These are phyloP conservation scores for Cristatella mucedo DNA, from an alignment of 2,888 invertebrate species.

Conservation along the genomic window DNA sequence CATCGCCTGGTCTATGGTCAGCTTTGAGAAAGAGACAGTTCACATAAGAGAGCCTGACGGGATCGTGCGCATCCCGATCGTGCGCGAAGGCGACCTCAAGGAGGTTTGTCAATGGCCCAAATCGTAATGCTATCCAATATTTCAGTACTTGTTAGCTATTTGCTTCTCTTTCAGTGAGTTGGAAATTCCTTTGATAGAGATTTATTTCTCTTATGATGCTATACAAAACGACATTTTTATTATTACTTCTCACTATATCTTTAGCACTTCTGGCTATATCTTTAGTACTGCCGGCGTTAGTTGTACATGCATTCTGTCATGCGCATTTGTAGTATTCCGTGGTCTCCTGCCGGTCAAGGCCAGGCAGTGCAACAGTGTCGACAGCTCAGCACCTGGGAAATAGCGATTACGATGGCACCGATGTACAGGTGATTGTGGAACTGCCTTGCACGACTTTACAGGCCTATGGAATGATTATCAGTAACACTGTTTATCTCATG, in stretches of 20 bases:
- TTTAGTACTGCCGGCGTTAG: too few relatives aligned
- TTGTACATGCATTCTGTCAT: too few relatives aligned
- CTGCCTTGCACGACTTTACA: neutral
- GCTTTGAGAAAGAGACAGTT: constrained; percentile 18
- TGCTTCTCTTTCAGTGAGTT: too few relatives aligned
- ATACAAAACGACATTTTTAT: too few relatives aligned
- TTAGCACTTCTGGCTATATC: too few relatives aligned
- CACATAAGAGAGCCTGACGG: constrained; percentile 27
- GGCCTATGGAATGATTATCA: neutral
- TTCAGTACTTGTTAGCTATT: too few relatives aligned
- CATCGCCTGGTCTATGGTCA: constrained; percentile 27
- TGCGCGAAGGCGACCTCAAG: constrained; percentile 24
- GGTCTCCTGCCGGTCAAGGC: constrained; percentile 22
- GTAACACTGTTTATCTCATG: neutral
- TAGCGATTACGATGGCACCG: too few relatives aligned
- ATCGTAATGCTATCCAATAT: too few relatives aligned
- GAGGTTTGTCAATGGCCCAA: constrained; percentile 25
- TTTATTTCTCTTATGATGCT: too few relatives aligned
- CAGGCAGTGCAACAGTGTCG: constrained; percentile 23
- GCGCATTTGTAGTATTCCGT: constrained; percentile 31
- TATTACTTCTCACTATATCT: constrained; percentile 11
- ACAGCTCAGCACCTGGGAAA: too few relatives aligned
- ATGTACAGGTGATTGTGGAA: constrained; percentile 1
- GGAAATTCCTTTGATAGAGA: too few relatives aligned
- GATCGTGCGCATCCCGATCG: constrained; percentile 23